Evolutionary conservation across 2,113 vertebrate species (phyloP).

Genomic region (Menura novaehollandiae): DNA sequence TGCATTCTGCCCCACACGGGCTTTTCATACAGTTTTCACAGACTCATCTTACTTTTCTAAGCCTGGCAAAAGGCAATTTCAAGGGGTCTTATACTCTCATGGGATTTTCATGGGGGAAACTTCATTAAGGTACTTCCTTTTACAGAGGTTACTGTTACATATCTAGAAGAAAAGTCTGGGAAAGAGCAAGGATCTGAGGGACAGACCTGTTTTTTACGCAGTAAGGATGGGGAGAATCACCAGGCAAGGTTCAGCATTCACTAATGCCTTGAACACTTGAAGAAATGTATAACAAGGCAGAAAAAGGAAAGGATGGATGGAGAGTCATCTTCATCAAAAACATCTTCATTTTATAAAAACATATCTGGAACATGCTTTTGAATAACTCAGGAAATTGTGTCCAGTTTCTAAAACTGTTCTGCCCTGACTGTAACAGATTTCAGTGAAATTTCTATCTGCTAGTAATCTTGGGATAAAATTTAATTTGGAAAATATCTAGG

Average conservation of each 20-base stretch:
- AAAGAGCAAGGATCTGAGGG: neutral
- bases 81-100: neutral
- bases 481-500: neutral
- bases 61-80: neutral
- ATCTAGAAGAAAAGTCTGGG: neutral
- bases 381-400: neutral
- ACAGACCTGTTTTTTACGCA: neutral
- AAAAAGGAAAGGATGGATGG: neutral
- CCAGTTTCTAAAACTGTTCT: neutral
- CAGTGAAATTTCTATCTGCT: conserved; percentile 21
- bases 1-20: neutral
- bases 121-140: neutral
- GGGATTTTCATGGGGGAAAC: accelerated
- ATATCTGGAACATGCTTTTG: neutral
- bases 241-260: neutral
- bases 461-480: conserved; percentile 17
- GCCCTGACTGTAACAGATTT: neutral
- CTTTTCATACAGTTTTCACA: neutral
- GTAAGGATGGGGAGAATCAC: neutral
- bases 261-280: neutral
- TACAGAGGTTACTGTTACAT: neutral
- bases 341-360: neutral
- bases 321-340: neutral
- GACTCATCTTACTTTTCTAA: neutral
- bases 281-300: neutral